phyloP scores from a whole-genome alignment of 2,888 invertebrate species.

The Flexamia atlantica region DNA sequence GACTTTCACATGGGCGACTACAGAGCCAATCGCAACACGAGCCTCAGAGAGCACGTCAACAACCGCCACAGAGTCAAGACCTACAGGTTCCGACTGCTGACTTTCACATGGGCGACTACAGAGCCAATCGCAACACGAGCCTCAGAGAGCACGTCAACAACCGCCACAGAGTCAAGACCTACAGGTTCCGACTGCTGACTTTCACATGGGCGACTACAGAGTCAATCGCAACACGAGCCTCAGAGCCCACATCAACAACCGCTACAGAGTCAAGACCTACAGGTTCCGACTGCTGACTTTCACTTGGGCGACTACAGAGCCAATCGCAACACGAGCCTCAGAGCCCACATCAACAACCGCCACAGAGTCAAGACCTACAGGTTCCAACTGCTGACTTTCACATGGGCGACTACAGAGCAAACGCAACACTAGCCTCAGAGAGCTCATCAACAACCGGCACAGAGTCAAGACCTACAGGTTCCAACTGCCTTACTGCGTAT shows the following conservation, averaged over 20 bases:
- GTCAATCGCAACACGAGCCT: constrained; percentile 62
- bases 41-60: background rate
- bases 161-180: background rate
- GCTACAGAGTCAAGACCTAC: constrained; percentile 71
- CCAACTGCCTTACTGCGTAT: constrained; percentile 59
- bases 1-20: background rate
- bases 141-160: constrained; percentile 65
- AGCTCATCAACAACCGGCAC: constrained; percentile 62
- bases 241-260: constrained; percentile 58
- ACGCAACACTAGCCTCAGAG: constrained; percentile 66
- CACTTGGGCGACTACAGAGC: constrained; percentile 71
- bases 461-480: background rate
- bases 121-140: constrained; percentile 64
- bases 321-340: constrained; percentile 6
- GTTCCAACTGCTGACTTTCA: constrained; percentile 13
- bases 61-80: background rate
- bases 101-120: constrained; percentile 66
- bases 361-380: background rate
- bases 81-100: no score
- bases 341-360: background rate
- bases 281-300: constrained; percentile 75
- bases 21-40: no score
- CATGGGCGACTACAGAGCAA: constrained; percentile 66
- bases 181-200: constrained; percentile 71
- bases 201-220: constrained; percentile 80